A percentile compares a stretch with the other conserved stretches of the same genome.
Evolutionary conservation across 2,797 vertebrate genomes (phyloP).

Genomic region (Loriculus beryllinus): DNA sequence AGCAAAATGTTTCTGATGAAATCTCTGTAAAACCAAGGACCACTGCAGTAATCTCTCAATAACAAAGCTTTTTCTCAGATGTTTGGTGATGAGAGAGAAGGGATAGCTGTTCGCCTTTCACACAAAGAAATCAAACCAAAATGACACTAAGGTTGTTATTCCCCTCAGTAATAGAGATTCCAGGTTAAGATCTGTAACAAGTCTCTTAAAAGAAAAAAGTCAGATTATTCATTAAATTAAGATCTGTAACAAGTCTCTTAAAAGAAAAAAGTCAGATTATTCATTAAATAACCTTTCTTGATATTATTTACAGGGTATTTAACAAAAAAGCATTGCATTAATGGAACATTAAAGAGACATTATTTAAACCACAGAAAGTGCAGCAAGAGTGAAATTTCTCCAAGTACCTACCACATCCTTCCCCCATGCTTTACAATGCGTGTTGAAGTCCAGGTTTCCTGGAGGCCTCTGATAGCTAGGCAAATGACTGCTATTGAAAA

Average conservation of each 20-base stretch:
- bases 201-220: neutral
- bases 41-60: slow-evolving; percentile 48
- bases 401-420: neutral
- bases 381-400: neutral
- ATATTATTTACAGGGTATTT: slow-evolving; percentile 24
- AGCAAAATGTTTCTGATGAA: slow-evolving; percentile 42
- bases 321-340: slow-evolving; percentile 22
- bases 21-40: slow-evolving; percentile 44
- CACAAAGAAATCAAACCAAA: slow-evolving; percentile 61
- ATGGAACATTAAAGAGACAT: neutral
- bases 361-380: slow-evolving; percentile 1
- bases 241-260: slow-evolving; percentile 12
- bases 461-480: neutral
- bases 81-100: slow-evolving; percentile 33
- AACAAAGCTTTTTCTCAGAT: slow-evolving; percentile 47
- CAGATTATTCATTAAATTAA: slow-evolving; percentile 17
- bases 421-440: neutral
- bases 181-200: slow-evolving; percentile 26
- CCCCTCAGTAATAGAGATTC: slow-evolving; percentile 35
- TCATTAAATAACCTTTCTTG: slow-evolving; percentile 15
- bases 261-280: slow-evolving; percentile 1
- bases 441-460: neutral
- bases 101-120: slow-evolving; percentile 35
- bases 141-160: slow-evolving; percentile 56
- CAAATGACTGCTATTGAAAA: slow-evolving; percentile 28